phyloP scores from a whole-genome alignment of 2,888 invertebrate genomes.

The Stenotaenia linearis region DNA sequence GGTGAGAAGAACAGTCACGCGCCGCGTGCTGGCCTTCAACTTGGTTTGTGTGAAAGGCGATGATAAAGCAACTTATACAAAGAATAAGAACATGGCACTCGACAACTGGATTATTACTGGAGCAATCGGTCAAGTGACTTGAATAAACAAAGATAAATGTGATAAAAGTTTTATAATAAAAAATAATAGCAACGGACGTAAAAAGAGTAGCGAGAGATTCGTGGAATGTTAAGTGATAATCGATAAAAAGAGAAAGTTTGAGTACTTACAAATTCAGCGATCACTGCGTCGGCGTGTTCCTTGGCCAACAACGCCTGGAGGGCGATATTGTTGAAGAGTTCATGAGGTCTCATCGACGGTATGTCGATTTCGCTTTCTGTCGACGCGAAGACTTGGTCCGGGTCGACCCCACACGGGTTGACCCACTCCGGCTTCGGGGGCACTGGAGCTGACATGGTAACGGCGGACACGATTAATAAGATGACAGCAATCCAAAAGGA shows the following conservation, averaged over 20 bases:
- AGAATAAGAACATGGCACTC: neutral
- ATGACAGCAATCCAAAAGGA: neutral
- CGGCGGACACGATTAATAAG: neutral
- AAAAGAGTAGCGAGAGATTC: neutral
- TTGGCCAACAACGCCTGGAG: slow-evolving; percentile 35
- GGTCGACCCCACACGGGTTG: slow-evolving; percentile 37
- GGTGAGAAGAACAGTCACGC: neutral
- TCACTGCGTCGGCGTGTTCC: slow-evolving; percentile 34
- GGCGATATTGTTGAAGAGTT: slow-evolving; percentile 35
- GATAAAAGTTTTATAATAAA: neutral
- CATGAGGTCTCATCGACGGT: slow-evolving; percentile 31
- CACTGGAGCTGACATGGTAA: slow-evolving; percentile 17
- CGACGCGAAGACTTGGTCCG: slow-evolving; percentile 28
- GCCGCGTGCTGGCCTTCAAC: neutral
- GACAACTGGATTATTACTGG: neutral
- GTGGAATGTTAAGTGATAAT: neutral
- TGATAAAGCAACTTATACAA: neutral
- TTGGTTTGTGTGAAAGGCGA: neutral
- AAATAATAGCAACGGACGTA: neutral
- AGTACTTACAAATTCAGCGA: slow-evolving; percentile 37
- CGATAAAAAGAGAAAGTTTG: neutral
- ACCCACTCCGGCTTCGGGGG: slow-evolving; percentile 35
- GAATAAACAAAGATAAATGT: neutral
- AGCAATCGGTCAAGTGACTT: neutral
- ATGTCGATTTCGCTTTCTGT: slow-evolving; percentile 24